These are phyloP conservation scores for Oscheius sp. DNA, from an alignment of 1,140 invertebrate species.

Conservation along the genomic window DNA sequence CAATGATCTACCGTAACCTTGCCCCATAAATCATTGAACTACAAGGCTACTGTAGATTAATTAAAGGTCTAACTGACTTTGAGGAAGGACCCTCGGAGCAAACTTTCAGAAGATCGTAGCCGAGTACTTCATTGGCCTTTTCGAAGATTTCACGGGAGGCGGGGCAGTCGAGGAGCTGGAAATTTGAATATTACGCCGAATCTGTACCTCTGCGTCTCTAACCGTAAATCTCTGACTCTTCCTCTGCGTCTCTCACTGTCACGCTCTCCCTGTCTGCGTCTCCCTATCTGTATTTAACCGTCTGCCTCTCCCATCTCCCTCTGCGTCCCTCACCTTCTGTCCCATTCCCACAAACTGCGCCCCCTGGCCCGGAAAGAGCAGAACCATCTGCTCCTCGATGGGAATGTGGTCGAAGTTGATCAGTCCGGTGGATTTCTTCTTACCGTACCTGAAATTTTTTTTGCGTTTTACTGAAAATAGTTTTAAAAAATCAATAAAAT, in stretches of 20 bases:
- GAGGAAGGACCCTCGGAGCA: conserved; percentile 80
- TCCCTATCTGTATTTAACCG: too few relatives aligned
- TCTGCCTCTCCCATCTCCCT: too few relatives aligned
- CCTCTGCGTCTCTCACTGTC: too few relatives aligned
- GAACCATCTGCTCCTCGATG: conserved; percentile 54
- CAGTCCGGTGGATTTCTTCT: conserved; percentile 14
- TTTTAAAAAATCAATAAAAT: too few relatives aligned
- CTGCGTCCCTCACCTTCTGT: too few relatives aligned
- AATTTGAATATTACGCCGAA: not conserved
- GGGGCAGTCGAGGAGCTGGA: conserved; percentile 72
- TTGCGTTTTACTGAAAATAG: too few relatives aligned
- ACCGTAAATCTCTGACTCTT: too few relatives aligned
- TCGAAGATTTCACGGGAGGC: conserved; percentile 78
- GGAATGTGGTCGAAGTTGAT: conserved; percentile 54
- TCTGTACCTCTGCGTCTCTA: too few relatives aligned
- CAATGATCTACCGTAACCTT: too few relatives aligned
- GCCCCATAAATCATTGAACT: too few relatives aligned
- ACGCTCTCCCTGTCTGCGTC: too few relatives aligned
- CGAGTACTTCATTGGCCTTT: conserved; percentile 78
- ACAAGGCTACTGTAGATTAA: too few relatives aligned
- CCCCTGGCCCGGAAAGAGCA: conserved; percentile 62
- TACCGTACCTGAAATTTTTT: conserved; percentile 14
- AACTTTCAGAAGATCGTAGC: conserved; percentile 80
- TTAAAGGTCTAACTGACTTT: conserved; percentile 61
- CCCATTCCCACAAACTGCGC: conserved; percentile 85